A percentile compares a stretch with the other conserved stretches of the same genome.
phyloP scores from a whole-genome alignment of 2,113 vertebrate genomes.

The Clarias batrachus region DNA sequence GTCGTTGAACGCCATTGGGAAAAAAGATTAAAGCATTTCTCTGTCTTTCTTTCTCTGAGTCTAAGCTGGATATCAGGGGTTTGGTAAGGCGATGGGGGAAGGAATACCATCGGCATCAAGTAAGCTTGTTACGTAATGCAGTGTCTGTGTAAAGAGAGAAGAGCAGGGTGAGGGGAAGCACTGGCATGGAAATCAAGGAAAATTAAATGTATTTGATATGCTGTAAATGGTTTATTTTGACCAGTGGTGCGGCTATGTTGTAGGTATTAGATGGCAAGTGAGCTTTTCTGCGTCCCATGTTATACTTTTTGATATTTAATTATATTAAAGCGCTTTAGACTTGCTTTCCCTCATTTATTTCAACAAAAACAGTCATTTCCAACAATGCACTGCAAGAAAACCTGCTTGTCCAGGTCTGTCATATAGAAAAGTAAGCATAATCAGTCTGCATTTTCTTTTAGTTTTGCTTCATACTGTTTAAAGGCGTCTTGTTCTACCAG shows the following conservation, averaged over 20 bases:
- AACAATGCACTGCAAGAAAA: too few relatives aligned
- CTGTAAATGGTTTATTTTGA: background rate
- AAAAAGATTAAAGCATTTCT: conserved; percentile 18
- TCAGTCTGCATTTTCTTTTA: background rate
- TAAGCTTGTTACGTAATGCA: conserved; percentile 42
- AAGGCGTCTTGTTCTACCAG: background rate
- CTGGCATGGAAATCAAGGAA: conserved; percentile 1
- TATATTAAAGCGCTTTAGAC: background rate
- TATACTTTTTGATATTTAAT: background rate
- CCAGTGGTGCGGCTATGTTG: background rate
- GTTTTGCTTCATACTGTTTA: background rate
- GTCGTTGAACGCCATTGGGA: background rate
- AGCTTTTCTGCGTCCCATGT: background rate
- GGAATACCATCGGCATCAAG: conserved; percentile 42
- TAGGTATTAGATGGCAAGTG: background rate
- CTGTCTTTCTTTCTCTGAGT: background rate
- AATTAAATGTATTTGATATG: conserved; percentile 1
- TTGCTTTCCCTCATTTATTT: background rate
- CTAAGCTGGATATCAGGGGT: conserved; percentile 15
- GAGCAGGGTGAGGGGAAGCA: conserved; percentile 7
- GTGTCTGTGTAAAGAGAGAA: conserved; percentile 35
- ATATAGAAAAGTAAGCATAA: background rate
- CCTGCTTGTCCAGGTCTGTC: background rate
- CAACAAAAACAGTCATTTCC: background rate
- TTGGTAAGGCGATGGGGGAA: conserved; percentile 26